A percentile compares a stretch with the other conserved stretches of the same genome.
phyloP scores from a whole-genome alignment of 2,113 vertebrate species.

The Tragelaphus buxtoni region DNA sequence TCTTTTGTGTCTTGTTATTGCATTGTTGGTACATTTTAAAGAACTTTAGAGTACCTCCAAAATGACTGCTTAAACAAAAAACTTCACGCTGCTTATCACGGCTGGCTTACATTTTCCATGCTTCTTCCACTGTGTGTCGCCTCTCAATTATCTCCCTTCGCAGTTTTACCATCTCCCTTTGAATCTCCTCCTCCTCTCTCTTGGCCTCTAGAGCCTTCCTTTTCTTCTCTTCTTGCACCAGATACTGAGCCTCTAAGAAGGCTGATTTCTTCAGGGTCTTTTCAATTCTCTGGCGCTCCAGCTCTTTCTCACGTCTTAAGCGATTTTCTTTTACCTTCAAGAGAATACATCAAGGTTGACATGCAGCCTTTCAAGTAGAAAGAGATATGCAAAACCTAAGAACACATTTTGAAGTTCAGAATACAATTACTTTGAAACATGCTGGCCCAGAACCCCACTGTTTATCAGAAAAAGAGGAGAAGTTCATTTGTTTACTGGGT shows the following conservation, averaged over 20 bases:
- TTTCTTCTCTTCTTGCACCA: conserved; percentile 80
- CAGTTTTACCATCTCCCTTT: conserved; percentile 89
- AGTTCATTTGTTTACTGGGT: conserved; percentile 1
- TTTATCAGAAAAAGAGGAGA: neutral
- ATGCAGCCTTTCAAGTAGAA: neutral
- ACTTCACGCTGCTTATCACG: neutral
- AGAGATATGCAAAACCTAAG: neutral
- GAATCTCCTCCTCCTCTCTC: conserved; percentile 87
- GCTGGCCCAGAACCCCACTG: neutral
- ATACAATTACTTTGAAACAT: neutral
- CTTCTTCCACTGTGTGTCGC: conserved; percentile 77
- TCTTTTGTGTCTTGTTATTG: neutral
- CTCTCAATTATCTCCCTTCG: conserved; percentile 87
- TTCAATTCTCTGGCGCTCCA: conserved; percentile 80
- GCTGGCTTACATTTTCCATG: conserved; percentile 82
- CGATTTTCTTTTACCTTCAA: conserved; percentile 91
- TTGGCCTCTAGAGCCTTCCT: conserved; percentile 82
- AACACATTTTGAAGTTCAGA: conserved; percentile 24
- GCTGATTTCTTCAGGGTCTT: conserved; percentile 76
- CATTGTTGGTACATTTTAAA: neutral
- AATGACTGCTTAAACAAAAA: neutral
- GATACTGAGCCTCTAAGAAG: conserved; percentile 81
- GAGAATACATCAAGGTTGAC: conserved; percentile 19
- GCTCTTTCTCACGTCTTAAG: conserved; percentile 80
- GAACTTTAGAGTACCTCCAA: neutral